Base-by-base conservation (phyloP, 2,113 vertebrate species). In the Sphaerodactylus townsendi region DNA sequence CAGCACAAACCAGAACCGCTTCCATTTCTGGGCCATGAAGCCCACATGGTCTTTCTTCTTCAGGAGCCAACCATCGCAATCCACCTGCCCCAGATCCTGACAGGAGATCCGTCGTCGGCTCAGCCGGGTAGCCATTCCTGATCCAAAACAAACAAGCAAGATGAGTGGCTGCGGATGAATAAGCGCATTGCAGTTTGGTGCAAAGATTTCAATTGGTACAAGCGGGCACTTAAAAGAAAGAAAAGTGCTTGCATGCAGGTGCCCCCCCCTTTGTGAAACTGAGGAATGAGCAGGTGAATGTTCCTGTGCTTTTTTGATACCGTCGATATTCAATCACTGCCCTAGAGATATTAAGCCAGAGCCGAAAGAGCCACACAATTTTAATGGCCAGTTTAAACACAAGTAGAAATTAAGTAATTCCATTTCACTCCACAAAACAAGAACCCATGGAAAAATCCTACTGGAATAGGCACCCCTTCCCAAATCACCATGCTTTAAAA, bases 21-120 rank as follows among this genome's bases (percentile, higher is more conserved):
- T 98, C 99, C 99, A 99, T 91, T 98, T 99, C n/a, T 98, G 98
- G n/a, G 97, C 86, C 94, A 98, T 94, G 93, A 99, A 99, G 64
- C 96, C 96, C 0, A 89, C 90, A 0, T 96, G 96, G 35, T 96
- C 97, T 85, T 98, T 98, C 91, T 98, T 99, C 93, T 98, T 98
- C 94, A 98, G 96, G 28, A 99, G 96, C 98, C 98, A 99, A n/a
- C 98, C 98, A 0, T 98, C 96, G 0, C 98, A 99, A 91, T 99
- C 99, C 0, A 98, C 97, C 25, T 78, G 94, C 77, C 96, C 97
- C 90, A 99, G 95, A 89, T 99, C 97, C 44, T 97, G 97, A 87
- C 99, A 99, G 0, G 99, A 99, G 77, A 99, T 97, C 2, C 98
- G 97, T 44, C 99, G 95, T 13, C 99, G 97, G 86, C 98, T 99